These are phyloP conservation scores for Morpho achilles DNA, from an alignment of 2,888 invertebrate species.

Conservation along the genomic window DNA sequence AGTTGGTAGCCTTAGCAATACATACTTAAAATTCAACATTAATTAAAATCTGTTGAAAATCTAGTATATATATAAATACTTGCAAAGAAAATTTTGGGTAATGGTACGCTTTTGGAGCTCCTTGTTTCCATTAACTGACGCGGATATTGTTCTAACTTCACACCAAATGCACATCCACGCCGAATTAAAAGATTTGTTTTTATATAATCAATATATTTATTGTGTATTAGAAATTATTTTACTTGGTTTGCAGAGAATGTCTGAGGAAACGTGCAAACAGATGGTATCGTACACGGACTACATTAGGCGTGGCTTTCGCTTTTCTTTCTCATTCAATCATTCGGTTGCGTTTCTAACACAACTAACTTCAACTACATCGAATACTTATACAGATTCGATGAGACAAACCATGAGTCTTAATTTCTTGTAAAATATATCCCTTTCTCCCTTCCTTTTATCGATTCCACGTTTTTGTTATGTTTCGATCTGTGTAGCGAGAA, in stretches of 20 bases:
- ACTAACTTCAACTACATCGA: slow-evolving; percentile 65
- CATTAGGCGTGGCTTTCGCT: slow-evolving; percentile 78
- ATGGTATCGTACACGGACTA: slow-evolving; percentile 81
- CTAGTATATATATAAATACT: not conserved
- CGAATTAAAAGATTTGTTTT: slow-evolving; percentile 12
- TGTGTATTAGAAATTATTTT: slow-evolving; percentile 65
- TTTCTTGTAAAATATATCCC: slow-evolving; percentile 39
- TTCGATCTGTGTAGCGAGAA: slow-evolving; percentile 67
- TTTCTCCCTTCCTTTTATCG: slow-evolving; percentile 41
- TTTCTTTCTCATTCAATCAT: slow-evolving; percentile 72
- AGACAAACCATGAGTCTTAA: slow-evolving; percentile 45
- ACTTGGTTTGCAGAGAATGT: slow-evolving; percentile 89
- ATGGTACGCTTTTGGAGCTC: slow-evolving; percentile 18
- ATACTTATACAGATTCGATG: slow-evolving; percentile 53
- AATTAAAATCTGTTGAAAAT: slow-evolving; percentile 1
- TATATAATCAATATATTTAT: slow-evolving; percentile 31
- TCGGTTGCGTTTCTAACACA: slow-evolving; percentile 70
- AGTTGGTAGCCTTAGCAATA: not conserved
- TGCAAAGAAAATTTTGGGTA: slow-evolving; percentile 7
- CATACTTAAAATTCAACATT: not conserved
- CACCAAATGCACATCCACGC: slow-evolving; percentile 22
- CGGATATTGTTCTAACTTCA: slow-evolving; percentile 19
- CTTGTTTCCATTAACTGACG: slow-evolving; percentile 18
- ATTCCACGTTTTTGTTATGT: slow-evolving; percentile 58
- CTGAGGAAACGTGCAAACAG: slow-evolving; percentile 90